Base-by-base conservation (phyloP, 2,797 vertebrate species). In the Thunnus albacares region DNA sequence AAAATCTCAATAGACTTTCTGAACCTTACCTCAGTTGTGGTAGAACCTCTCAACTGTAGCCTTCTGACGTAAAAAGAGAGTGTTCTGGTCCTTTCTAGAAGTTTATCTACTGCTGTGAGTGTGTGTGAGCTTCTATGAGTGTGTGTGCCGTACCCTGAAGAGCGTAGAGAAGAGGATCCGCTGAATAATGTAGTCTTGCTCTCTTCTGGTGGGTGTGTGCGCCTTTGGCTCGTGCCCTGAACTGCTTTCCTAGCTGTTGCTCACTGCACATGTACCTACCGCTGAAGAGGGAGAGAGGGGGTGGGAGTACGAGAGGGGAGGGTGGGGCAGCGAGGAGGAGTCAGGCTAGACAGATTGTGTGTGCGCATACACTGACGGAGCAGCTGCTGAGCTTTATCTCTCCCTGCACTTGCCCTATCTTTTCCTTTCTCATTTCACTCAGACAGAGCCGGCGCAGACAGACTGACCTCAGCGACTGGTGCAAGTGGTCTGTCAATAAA, bases 161-260 rank as follows among this genome's bases (percentile, higher is more conserved):
- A 90, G 73, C 20, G 77, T 66, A 63, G 74, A 84, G 85, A 61
- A 83, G 80, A 77, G 73, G 81, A 79, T 87, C 84, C 60, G 89
- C 62, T 78, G 73, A 89, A 89, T 79, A 86, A 73, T 49, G 86
- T 82, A 90, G 87, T 56, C 80, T 84, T 84, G 86, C 85, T 92
- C 75, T 83, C 56, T 80, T 79, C 76, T 81, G 73, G 87, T 91
- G 92, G 84, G 92, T 92, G 92, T 91, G 85, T 86, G 85, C 20
- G 89, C 63, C 85, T 90, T 91, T 93, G 92, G 92, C 87, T 93
- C 68, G 87, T 71, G 92, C 85, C 91, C 89, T 89, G 82, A 81
- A 91, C 91, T 92, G 84, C 81, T 87, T 89, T 93, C 81, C 80
- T 87, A 73, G 88, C 91, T 83, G 87, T 88, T 75, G 85, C 84